Base-by-base conservation (phyloP, 2,888 invertebrate species). In the Dynastes tityus region DNA sequence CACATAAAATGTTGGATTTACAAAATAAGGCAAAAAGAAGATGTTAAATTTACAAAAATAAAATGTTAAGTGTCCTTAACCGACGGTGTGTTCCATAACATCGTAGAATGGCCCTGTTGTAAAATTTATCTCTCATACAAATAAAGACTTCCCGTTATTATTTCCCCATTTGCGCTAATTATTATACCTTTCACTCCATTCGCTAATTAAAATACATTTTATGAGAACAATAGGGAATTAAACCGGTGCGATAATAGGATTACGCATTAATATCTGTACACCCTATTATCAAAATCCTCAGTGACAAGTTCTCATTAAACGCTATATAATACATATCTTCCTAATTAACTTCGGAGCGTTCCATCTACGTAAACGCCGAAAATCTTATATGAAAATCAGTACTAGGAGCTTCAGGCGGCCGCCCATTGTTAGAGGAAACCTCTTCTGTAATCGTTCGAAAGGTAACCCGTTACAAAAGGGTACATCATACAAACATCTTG, bases 231-330 rank as follows among this genome's bases (percentile, higher is more conserved):
- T 51, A 40, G 8, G 27, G 37, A 68, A 68, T 68, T 68, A 68
- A 51, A 51, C 11, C 22, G 49, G 22, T 45, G 27, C 27, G 8
- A 68, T 68, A 68, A 68, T 68, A 68, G 51, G 68, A 68, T 68
- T 68, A 68, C 49, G 27, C 27, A 68, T 68, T 67, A 67, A 67
- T 67, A 67, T 67, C 65, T 67, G 9, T 40, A 67, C 65, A 40
- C n/a, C 40, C 16, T 67, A 67, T 67, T 68, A 68, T 51, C 22
- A 49, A 51, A 68, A 68, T 68, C 68, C 68, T 40, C 51, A n/a
- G 68, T 51, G 68, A 68, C 51, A 51, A 68, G 51, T 68, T 29
- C 68, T 68, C 27, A 51, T 68, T 68, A 27, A 68, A 68, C 49
- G 51, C 29, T 27, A 13, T 45, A 68, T 51, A 68, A 51, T 45